Evolutionary conservation across 2,113 vertebrate species (phyloP).

Genomic region (Rhinopomastus cyanomelas): DNA sequence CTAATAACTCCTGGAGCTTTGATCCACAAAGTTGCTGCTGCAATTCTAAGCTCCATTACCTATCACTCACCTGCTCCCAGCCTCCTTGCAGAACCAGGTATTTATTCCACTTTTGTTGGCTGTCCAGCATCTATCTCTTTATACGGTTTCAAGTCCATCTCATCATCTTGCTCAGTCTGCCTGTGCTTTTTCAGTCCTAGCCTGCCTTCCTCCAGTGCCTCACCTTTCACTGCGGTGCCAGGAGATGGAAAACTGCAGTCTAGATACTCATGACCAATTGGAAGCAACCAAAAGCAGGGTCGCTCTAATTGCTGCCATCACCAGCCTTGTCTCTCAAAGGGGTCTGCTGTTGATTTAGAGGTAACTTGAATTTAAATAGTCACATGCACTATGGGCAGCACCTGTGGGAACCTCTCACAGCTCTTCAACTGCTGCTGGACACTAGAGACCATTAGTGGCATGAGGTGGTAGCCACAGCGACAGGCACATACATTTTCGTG

Average conservation of each 20-base stretch:
- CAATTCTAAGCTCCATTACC: background rate
- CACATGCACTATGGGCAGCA: background rate
- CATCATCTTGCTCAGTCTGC: background rate
- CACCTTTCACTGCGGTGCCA: background rate
- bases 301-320: background rate
- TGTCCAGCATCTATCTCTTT: background rate
- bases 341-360: background rate
- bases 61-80: background rate
- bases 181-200: background rate
- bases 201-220: background rate
- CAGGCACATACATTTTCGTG: rapidly evolving
- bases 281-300: background rate
- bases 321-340: background rate
- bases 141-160: background rate
- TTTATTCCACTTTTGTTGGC: background rate
- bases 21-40: background rate
- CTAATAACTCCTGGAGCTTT: background rate
- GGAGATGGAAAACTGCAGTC: background rate
- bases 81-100: too few relatives aligned
- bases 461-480: background rate
- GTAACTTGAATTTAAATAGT: background rate
- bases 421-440: background rate
- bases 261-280: background rate
- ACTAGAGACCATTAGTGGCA: background rate
- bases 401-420: background rate